Conservation (phyloP, 2,888 invertebrate species). For the Drosophila algonquin region DNA sequence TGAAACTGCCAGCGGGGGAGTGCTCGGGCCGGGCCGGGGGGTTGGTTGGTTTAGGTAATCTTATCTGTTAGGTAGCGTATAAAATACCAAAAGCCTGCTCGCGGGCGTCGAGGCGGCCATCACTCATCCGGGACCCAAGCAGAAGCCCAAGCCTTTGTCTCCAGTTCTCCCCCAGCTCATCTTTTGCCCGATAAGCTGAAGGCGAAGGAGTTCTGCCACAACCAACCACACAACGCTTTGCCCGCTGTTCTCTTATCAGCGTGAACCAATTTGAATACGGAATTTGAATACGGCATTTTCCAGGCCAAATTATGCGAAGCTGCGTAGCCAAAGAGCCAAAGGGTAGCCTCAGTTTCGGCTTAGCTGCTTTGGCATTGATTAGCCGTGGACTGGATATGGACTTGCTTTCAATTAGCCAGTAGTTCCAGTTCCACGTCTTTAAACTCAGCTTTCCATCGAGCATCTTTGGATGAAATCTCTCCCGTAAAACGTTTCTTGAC, state of each 20-base stretch:
- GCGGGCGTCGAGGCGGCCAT: constrained; percentile 54
- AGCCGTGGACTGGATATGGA: neutral
- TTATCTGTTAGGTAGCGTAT: constrained; percentile 57
- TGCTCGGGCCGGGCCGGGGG: constrained; percentile 8
- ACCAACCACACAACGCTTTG: neutral
- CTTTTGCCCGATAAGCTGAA: constrained; percentile 54
- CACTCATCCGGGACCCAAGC: constrained; percentile 63
- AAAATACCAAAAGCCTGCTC: constrained; percentile 47
- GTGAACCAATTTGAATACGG: constrained; percentile 51
- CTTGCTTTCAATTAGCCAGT: constrained; percentile 80
- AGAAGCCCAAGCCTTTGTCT: constrained; percentile 44
- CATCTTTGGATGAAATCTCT: constrained; percentile 82
- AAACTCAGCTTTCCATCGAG: constrained; percentile 56
- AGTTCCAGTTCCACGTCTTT: constrained; percentile 82
- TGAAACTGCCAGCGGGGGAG: constrained; percentile 69
- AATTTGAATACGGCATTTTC: constrained; percentile 58
- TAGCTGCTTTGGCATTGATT: constrained; percentile 41
- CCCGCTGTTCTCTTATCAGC: constrained; percentile 33
- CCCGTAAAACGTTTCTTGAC: constrained; percentile 64
- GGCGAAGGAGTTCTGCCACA: neutral
- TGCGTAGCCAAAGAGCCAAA: constrained; percentile 33
- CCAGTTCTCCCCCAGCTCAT: constrained; percentile 3
- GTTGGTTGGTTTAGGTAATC: constrained; percentile 51
- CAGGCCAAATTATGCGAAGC: constrained; percentile 62
- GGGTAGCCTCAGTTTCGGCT: constrained; percentile 9